phyloP scores from a whole-genome alignment of 2,797 vertebrate genomes.

The Paratrypauchen microcephalus region DNA sequence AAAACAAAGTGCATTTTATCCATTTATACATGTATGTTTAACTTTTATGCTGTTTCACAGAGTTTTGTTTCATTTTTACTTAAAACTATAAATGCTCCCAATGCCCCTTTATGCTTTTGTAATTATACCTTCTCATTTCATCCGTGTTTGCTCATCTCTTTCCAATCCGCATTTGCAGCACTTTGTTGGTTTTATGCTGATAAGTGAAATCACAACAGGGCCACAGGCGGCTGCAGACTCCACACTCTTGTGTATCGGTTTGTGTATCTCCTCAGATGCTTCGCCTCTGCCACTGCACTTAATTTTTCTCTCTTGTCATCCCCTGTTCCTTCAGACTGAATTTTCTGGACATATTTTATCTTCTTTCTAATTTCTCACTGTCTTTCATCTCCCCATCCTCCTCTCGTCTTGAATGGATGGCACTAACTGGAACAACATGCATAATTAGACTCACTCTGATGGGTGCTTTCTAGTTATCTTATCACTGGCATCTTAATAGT shows the following conservation, averaged over 20 bases:
- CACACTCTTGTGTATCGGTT: constrained; percentile 16
- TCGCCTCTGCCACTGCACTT: constrained; percentile 6
- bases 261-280: constrained; percentile 38
- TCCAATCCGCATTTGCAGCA: constrained; percentile 36
- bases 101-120: constrained; percentile 12
- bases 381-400: constrained; percentile 16
- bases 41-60: background rate
- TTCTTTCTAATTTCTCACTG: constrained; percentile 19
- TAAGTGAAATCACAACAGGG: constrained; percentile 44
- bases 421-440: constrained; percentile 57
- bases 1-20: background rate
- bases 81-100: background rate
- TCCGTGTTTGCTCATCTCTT: constrained; percentile 20
- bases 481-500: background rate
- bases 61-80: background rate
- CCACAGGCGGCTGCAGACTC: constrained; percentile 32
- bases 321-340: constrained; percentile 12
- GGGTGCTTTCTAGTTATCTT: constrained; percentile 14
- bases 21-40: background rate
- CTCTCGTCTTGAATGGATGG: constrained; percentile 32
- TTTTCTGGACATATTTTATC: constrained; percentile 4
- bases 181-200: constrained; percentile 51
- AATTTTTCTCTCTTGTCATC: constrained; percentile 2
- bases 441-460: constrained; percentile 60
- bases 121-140: constrained; percentile 13